A percentile compares a stretch with the other conserved stretches of the same genome.
phyloP scores from a whole-genome alignment of 2,797 vertebrate genomes.

The Takifugu rubripes region DNA sequence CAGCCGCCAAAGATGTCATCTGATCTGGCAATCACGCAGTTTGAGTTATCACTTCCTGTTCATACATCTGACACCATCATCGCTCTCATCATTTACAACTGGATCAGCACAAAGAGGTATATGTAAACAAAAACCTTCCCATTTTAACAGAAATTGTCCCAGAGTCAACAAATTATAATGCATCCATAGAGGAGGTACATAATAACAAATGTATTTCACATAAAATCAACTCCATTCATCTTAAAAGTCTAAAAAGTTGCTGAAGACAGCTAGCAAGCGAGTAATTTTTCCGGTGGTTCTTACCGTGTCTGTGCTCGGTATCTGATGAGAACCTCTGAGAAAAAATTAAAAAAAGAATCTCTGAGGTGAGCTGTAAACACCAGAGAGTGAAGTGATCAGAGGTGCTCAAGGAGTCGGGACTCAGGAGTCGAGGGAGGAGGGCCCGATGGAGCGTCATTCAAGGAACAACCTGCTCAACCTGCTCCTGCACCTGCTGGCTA shows the following conservation, averaged over 20 bases:
- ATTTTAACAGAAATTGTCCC: no score
- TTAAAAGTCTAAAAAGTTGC: slow-evolving; percentile 4
- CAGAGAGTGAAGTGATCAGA: slow-evolving; percentile 58
- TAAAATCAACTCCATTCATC: neutral
- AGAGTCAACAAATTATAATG: no score
- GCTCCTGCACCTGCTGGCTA: slow-evolving; percentile 65
- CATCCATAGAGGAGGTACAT: no score
- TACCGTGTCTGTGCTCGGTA: slow-evolving; percentile 56
- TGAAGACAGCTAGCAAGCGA: slow-evolving; percentile 13
- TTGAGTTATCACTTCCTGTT: no score
- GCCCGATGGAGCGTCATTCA: slow-evolving; percentile 44
- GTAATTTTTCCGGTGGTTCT: slow-evolving; percentile 34
- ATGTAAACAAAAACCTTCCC: no score
- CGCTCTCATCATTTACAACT: no score
- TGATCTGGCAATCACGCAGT: no score
- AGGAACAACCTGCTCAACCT: slow-evolving; percentile 71
- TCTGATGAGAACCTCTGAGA: slow-evolving; percentile 66
- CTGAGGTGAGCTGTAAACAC: slow-evolving; percentile 50
- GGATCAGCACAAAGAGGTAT: no score
- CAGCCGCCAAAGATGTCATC: no score
- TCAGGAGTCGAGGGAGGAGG: slow-evolving; percentile 43
- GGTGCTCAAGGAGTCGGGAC: slow-evolving; percentile 23
- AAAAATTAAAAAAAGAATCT: slow-evolving; percentile 46
- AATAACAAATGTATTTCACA: no score
- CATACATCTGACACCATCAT: no score